These are phyloP conservation scores for Hyposmocoma kahamanoa DNA, from an alignment of 1,140 invertebrate genomes.

Conservation along the genomic window DNA sequence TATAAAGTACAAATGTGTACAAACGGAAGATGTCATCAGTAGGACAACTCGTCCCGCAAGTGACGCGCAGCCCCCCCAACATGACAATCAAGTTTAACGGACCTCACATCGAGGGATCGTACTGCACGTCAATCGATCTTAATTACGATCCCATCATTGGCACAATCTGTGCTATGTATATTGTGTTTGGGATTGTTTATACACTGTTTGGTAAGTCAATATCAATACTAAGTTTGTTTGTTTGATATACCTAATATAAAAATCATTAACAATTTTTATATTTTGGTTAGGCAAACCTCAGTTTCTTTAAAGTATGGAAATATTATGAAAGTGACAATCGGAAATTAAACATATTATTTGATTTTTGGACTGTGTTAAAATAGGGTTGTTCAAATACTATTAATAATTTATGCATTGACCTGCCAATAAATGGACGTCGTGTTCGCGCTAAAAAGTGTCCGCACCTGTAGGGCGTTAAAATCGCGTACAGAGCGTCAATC, in stretches of 20 bases:
- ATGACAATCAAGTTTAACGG: slow-evolving; percentile 52
- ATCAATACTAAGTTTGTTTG: too few relatives aligned
- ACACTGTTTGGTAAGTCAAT: slow-evolving; percentile 75
- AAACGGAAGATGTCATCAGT: slow-evolving; percentile 53
- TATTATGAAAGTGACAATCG: too few relatives aligned
- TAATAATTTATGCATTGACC: too few relatives aligned
- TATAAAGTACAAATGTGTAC: too few relatives aligned
- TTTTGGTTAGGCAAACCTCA: neutral
- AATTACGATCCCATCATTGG: slow-evolving; percentile 63
- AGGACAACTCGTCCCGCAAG: slow-evolving; percentile 62
- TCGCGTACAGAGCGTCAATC: too few relatives aligned
- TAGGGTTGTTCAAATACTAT: too few relatives aligned
- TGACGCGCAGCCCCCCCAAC: slow-evolving; percentile 50
- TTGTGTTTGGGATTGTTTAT: slow-evolving; percentile 76
- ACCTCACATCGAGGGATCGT: slow-evolving; percentile 61
- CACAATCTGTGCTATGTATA: slow-evolving; percentile 68
- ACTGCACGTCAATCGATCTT: slow-evolving; percentile 58
- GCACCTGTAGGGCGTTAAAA: too few relatives aligned
- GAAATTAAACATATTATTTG: too few relatives aligned
- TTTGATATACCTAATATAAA: neutral
- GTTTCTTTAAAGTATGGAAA: too few relatives aligned
- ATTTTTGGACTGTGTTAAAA: too few relatives aligned
- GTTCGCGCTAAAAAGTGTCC: too few relatives aligned
- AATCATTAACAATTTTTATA: neutral
- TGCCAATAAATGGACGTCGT: too few relatives aligned